Conservation (phyloP, 92 coral and sea anemone species). For the Heliopora coerulea region DNA sequence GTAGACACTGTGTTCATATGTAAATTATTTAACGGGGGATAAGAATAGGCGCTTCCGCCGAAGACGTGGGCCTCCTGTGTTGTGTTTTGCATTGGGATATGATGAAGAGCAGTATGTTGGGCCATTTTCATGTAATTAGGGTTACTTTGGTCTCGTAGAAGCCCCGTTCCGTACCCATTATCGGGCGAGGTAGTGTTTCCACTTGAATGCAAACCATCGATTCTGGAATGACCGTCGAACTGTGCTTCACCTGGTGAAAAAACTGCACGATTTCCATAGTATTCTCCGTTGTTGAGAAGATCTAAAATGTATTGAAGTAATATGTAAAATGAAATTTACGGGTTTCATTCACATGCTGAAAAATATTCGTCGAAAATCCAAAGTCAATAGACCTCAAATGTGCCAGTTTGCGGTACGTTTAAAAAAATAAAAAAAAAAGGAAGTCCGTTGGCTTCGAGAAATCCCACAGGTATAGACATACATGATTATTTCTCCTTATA, state of each 20-base stretch:
- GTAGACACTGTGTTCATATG: conserved; percentile 22
- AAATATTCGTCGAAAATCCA: too few species aligned
- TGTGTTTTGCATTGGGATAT: conserved; percentile 7
- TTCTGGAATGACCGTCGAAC: conserved; percentile 1
- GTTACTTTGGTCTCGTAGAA: conserved; percentile 2
- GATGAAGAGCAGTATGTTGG: conserved; percentile 19
- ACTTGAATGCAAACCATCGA: conserved; percentile 2
- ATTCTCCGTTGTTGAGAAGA: conserved; percentile 15
- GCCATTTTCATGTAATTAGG: conserved; percentile 16
- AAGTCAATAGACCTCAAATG: too few species aligned
- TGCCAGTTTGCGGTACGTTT: too few species aligned
- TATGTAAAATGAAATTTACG: too few species aligned
- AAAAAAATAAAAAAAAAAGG: too few species aligned
- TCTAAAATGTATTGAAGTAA: neutral
- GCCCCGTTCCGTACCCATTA: neutral
- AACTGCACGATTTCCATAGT: conserved; percentile 7
- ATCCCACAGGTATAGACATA: too few species aligned
- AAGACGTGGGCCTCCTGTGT: conserved; percentile 3
- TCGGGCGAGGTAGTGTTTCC: conserved; percentile 8
- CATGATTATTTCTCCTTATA: neutral
- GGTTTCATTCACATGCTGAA: too few species aligned
- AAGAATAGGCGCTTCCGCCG: neutral
- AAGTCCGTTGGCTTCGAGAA: too few species aligned
- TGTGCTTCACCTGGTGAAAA: conserved; percentile 23
- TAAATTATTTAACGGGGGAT: conserved; percentile 13